Conservation (phyloP, 2,888 invertebrate species). For the Lithophane leautieri region DNA sequence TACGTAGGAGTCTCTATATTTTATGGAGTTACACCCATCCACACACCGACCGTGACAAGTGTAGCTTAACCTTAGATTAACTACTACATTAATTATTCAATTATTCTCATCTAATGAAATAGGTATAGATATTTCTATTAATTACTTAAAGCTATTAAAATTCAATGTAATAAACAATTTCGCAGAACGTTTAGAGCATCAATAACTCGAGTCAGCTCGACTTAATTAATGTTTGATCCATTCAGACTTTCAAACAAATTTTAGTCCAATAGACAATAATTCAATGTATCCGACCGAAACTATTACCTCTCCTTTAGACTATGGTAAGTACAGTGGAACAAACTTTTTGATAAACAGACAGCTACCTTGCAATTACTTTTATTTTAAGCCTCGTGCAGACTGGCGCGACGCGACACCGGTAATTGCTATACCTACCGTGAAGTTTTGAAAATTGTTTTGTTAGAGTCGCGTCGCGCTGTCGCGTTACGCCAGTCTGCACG, state of each 20-base stretch:
- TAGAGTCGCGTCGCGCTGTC: too few species aligned
- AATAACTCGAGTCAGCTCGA: not conserved
- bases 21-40: too few species aligned
- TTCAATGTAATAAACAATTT: conserved; percentile 10
- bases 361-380: not conserved
- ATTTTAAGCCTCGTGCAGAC: not conserved
- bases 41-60: too few species aligned
- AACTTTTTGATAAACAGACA: not conserved
- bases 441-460: too few species aligned
- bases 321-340: not conserved
- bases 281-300: not conserved
- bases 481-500: too few species aligned
- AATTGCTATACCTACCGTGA: too few species aligned
- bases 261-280: conserved; percentile 5
- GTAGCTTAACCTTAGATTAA: too few species aligned
- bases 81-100: not conserved
- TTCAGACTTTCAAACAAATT: not conserved
- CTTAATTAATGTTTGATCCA: conserved; percentile 18
- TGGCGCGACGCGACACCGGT: too few species aligned
- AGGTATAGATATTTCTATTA: not conserved
- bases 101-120: not conserved
- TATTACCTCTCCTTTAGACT: not conserved
- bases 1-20: too few species aligned
- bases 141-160: not conserved
- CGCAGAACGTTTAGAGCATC: not conserved